Evolutionary conservation across 2,888 invertebrate species (phyloP).

Genomic region (Eugnorisma glareosa): DNA sequence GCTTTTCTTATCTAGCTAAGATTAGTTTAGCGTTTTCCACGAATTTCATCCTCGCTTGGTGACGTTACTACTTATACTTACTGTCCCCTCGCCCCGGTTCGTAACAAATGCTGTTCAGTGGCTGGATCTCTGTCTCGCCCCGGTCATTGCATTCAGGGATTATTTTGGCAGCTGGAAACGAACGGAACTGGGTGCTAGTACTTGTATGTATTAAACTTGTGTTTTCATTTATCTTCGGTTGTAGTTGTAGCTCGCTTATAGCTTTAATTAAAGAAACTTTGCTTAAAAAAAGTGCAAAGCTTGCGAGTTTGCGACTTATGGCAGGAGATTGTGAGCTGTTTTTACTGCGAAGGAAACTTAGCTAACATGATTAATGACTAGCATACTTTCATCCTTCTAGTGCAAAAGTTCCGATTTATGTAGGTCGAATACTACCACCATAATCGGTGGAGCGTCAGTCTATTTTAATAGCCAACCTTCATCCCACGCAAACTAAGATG

Average conservation of each 20-base stretch:
- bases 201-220: not conserved
- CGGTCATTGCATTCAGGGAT: slow-evolving; percentile 8
- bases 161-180: not conserved
- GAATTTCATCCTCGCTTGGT: not conserved
- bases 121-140: slow-evolving; percentile 11
- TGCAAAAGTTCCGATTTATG: not conserved
- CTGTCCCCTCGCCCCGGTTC: not conserved
- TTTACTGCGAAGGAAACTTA: not conserved
- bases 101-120: slow-evolving; percentile 24
- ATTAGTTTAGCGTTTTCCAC: not conserved
- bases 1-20: not conserved
- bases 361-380: not conserved
- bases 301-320: not conserved
- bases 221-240: not conserved
- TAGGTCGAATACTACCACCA: not conserved
- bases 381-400: not conserved
- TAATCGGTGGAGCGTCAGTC: not conserved
- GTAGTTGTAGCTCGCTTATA: no score
- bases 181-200: not conserved
- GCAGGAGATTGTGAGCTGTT: not conserved
- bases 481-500: slow-evolving; percentile 16
- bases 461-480: not conserved
- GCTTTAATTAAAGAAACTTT: not conserved
- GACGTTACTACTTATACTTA: no score
- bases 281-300: not conserved